Conservation (phyloP, 2,888 invertebrate genomes). For the Coecobrya sp. region DNA sequence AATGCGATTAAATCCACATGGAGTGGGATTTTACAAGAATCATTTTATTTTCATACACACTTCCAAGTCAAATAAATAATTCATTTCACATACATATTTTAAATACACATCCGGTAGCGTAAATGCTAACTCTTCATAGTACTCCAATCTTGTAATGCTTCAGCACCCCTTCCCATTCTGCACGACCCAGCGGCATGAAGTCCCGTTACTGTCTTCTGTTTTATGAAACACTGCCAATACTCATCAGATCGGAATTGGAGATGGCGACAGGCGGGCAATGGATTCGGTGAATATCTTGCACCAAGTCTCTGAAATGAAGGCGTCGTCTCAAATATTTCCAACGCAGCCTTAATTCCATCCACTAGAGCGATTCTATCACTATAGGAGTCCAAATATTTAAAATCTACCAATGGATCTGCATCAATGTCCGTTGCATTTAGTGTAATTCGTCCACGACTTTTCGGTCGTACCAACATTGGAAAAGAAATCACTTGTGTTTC, state of each 20-base stretch:
- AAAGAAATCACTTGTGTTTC: background rate
- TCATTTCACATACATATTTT: no score
- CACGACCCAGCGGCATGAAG: slow-evolving; percentile 45
- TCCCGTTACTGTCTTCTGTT: background rate
- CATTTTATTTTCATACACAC: no score
- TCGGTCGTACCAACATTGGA: background rate
- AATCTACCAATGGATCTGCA: background rate
- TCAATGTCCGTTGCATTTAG: background rate
- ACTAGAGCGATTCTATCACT: background rate
- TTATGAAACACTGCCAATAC: background rate
- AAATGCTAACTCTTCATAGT: no score
- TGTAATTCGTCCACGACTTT: background rate
- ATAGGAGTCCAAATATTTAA: background rate
- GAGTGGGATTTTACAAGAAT: no score
- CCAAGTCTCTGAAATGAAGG: background rate
- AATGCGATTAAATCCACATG: no score
- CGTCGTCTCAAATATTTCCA: background rate
- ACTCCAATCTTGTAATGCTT: no score
- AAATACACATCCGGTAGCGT: no score
- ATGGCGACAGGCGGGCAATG: background rate
- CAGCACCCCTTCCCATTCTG: slow-evolving; percentile 31
- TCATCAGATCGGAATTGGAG: background rate
- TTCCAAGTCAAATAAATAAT: no score
- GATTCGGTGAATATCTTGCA: background rate
- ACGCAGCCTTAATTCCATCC: background rate